Conservation (phyloP, 2,888 invertebrate genomes). For the Drosophila fungiperda region DNA sequence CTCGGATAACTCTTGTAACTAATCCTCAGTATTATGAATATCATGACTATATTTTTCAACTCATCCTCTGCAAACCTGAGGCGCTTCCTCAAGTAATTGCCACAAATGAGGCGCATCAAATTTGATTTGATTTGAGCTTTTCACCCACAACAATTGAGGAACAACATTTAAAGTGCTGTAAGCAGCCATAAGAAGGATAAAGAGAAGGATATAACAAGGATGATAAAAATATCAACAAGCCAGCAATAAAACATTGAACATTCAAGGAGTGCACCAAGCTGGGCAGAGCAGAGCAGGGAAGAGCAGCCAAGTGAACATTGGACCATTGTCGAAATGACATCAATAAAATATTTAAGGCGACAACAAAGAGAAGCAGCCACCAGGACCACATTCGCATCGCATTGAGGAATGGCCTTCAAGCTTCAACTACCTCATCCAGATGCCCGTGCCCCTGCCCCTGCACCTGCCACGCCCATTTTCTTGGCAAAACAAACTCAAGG, state of each 20-base stretch:
- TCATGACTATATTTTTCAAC: background rate
- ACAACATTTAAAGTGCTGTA: constrained; percentile 55
- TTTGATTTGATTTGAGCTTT: constrained; percentile 61
- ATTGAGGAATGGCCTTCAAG: constrained; percentile 52
- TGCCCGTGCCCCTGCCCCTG: background rate
- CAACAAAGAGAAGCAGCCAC: constrained; percentile 49
- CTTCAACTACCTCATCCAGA: constrained; percentile 22
- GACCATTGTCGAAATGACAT: constrained; percentile 75
- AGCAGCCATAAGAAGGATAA: constrained; percentile 39
- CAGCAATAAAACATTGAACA: constrained; percentile 65
- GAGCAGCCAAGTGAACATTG: constrained; percentile 66
- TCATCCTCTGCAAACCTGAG: too few species aligned
- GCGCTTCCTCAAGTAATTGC: constrained; percentile 27
- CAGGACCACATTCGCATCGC: constrained; percentile 36
- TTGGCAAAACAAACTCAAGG: constrained; percentile 48
- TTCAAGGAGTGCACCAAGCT: constrained; percentile 30
- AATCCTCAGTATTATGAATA: constrained; percentile 12
- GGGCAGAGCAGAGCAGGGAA: constrained; percentile 33
- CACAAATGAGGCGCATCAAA: constrained; percentile 60
- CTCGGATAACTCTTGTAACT: constrained; percentile 7
- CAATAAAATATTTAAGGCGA: constrained; percentile 74
- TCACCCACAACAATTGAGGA: constrained; percentile 38
- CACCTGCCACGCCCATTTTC: constrained; percentile 3
- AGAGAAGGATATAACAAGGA: constrained; percentile 22
- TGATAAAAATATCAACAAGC: constrained; percentile 72